phyloP scores from a whole-genome alignment of 2,888 invertebrate genomes.

The Cephus sareptanus region DNA sequence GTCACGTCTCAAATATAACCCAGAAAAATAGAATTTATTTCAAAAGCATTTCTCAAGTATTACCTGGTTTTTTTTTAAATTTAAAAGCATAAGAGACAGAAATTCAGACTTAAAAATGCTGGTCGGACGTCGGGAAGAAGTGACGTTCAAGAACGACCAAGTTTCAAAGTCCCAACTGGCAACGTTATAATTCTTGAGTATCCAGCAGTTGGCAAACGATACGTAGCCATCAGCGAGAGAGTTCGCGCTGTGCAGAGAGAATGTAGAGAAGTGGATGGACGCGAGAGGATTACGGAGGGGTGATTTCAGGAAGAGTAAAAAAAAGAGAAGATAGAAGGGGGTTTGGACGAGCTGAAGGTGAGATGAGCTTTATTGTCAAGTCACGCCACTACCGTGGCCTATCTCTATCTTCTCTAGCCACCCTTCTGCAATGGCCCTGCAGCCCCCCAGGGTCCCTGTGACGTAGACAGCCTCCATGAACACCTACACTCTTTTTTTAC shows the following conservation, averaged over 20 bases:
- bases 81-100: background rate
- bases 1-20: background rate
- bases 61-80: background rate
- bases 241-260: background rate
- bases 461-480: conserved; percentile 27
- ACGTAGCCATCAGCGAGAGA: conserved; percentile 2
- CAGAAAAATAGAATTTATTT: background rate
- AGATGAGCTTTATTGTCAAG: conserved; percentile 64
- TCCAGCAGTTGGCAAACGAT: background rate
- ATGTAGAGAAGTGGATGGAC: background rate
- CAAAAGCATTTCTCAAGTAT: too few species aligned
- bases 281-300: conserved; percentile 17
- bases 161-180: background rate
- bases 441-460: conserved; percentile 28
- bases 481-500: background rate
- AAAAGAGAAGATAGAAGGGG: conserved; percentile 12
- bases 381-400: conserved; percentile 63
- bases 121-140: background rate
- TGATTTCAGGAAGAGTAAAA: conserved; percentile 30
- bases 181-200: background rate
- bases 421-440: conserved; percentile 44
- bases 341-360: conserved; percentile 38
- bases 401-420: conserved; percentile 58
- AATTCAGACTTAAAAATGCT: background rate
- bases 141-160: background rate